Percentiles rank a stretch among this genome's conserved stretches.
Evolutionary conservation across 2,797 vertebrate species (phyloP).

Genomic region (Oreochromis mossambicus): DNA sequence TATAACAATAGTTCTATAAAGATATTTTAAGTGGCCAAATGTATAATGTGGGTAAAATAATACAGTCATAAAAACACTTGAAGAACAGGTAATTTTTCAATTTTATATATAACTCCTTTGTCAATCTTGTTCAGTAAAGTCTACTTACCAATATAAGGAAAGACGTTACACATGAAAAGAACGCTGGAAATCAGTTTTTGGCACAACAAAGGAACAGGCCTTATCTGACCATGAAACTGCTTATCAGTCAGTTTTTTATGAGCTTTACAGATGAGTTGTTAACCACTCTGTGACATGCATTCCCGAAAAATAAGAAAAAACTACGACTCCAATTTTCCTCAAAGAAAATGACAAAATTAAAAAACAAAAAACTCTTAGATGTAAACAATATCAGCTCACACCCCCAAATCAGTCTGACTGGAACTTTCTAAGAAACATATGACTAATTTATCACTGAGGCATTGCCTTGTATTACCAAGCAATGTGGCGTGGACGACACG

Average conservation of each 20-base stretch:
- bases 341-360: neutral
- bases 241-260: neutral
- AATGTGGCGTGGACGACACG: neutral
- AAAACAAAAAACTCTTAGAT: neutral
- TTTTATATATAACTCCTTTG: neutral
- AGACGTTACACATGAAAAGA: neutral
- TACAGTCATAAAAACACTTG: neutral
- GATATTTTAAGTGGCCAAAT: neutral
- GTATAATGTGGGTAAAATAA: neutral
- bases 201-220: neutral
- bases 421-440: neutral
- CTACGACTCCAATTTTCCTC: neutral
- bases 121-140: neutral
- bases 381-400: neutral
- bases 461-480: neutral
- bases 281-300: neutral
- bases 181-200: neutral
- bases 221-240: neutral
- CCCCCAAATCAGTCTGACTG: neutral
- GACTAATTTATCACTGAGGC: neutral
- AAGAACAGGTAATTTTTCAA: neutral
- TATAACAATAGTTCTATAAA: fast-evolving
- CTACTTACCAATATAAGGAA: neutral
- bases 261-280: neutral
- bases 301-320: neutral